phyloP scores from a whole-genome alignment of 2,113 vertebrate genomes.

The Rhinolophus ferrumequinum region DNA sequence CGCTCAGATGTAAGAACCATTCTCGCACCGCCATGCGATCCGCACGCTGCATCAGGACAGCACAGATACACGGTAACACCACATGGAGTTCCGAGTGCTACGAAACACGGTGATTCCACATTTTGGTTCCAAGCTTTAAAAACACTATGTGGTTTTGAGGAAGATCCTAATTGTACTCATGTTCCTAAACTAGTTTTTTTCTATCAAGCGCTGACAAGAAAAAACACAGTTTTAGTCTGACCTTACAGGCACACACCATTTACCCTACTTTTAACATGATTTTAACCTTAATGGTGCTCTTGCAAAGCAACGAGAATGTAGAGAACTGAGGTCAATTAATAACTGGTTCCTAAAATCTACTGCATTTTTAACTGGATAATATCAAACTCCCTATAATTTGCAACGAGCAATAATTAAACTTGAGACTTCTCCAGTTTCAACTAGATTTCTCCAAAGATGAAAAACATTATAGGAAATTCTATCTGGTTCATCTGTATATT shows the following conservation, averaged over 20 bases:
- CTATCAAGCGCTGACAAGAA: slow-evolving; percentile 43
- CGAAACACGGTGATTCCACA: slow-evolving; percentile 30
- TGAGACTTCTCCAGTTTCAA: slow-evolving; percentile 31
- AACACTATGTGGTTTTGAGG: slow-evolving; percentile 37
- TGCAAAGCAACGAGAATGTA: slow-evolving; percentile 34
- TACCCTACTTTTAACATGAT: slow-evolving; percentile 56
- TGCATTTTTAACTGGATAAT: neutral
- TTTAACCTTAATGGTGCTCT: slow-evolving; percentile 19
- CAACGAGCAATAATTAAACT: slow-evolving; percentile 17
- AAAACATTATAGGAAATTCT: slow-evolving; percentile 35
- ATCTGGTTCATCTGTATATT: neutral
- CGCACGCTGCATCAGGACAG: neutral
- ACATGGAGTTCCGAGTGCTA: slow-evolving; percentile 48
- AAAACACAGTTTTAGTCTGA: slow-evolving; percentile 51
- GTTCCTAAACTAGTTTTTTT: slow-evolving; percentile 33
- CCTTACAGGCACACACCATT: neutral
- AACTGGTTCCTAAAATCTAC: slow-evolving; percentile 55
- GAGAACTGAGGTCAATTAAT: slow-evolving; percentile 38
- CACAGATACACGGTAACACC: neutral
- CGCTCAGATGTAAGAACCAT: slow-evolving; percentile 37
- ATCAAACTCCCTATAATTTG: slow-evolving; percentile 24
- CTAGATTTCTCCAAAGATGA: slow-evolving; percentile 16
- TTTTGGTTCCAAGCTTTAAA: slow-evolving; percentile 50
- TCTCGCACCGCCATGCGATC: slow-evolving; percentile 21
- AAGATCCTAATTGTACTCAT: slow-evolving; percentile 38